These are phyloP conservation scores for Eueides isabella DNA, from an alignment of 1,140 invertebrate genomes.

Conservation along the genomic window DNA sequence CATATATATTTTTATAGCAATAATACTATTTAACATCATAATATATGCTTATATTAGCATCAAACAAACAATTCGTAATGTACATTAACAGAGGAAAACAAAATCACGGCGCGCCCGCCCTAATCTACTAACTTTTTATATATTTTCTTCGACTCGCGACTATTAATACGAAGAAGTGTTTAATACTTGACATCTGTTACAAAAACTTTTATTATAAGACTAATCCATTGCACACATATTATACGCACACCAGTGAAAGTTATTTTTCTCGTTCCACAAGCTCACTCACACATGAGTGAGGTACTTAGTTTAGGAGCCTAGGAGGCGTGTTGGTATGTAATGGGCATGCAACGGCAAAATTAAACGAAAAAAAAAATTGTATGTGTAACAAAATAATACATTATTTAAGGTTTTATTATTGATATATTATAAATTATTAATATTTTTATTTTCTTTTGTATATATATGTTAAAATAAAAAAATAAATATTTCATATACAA, in stretches of 20 bases:
- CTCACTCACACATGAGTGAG: conserved; percentile 63
- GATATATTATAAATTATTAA: neutral
- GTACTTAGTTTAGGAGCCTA: conserved; percentile 75
- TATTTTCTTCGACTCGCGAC: conserved; percentile 68
- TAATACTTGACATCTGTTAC: conserved; percentile 82
- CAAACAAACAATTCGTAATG: conserved; percentile 36
- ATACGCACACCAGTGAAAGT: conserved; percentile 46
- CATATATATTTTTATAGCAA: too few relatives aligned
- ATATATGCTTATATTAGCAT: conserved; percentile 12
- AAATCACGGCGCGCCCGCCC: conserved; percentile 58
- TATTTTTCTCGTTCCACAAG: conserved; percentile 47
- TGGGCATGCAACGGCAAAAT: neutral
- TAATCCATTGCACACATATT: conserved; percentile 77
- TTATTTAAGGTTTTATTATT: too few relatives aligned
- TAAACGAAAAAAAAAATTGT: neutral
- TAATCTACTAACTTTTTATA: conserved; percentile 80
- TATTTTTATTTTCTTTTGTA: too few relatives aligned
- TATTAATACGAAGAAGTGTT: conserved; percentile 78
- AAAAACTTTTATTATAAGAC: conserved; percentile 82
- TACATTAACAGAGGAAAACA: conserved; percentile 55
- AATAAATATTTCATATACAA: too few relatives aligned
- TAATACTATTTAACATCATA: neutral
- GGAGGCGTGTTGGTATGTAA: conserved; percentile 58
- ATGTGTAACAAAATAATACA: neutral
- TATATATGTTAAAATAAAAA: too few relatives aligned